phyloP scores from a whole-genome alignment of 30 jellyfish, hydroid and myxozoan genomes.

The Clytia hemisphaerica region DNA sequence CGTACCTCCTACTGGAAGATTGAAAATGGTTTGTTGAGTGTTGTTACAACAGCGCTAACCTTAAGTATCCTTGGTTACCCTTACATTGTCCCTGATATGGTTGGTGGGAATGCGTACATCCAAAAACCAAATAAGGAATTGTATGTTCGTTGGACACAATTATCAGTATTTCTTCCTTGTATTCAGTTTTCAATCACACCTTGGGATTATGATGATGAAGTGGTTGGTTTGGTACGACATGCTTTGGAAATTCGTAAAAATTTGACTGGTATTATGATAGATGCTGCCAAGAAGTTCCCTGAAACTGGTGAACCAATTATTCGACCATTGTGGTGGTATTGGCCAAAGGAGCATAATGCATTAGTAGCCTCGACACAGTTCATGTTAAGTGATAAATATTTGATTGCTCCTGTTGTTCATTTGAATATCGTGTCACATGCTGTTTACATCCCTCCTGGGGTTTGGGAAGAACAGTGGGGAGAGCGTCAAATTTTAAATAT shows the following conservation, averaged over 20 bases:
- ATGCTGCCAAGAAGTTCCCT: constrained; percentile 48
- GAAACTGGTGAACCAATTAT: constrained; percentile 55
- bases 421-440: constrained; percentile 32
- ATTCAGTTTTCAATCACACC: constrained; percentile 91
- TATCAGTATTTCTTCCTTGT: constrained; percentile 71
- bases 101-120: constrained; percentile 80
- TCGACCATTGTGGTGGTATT: constrained; percentile 93
- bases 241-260: constrained; percentile 49
- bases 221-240: constrained; percentile 29
- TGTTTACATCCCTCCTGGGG: constrained; percentile 57
- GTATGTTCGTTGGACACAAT: constrained; percentile 86
- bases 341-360: constrained; percentile 60
- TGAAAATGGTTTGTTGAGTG: constrained; percentile 84
- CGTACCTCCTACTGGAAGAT: constrained; percentile 72
- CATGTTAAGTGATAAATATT: constrained; percentile 61
- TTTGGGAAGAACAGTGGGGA: constrained; percentile 85
- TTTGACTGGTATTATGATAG: constrained; percentile 32
- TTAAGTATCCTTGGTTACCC: constrained; percentile 88
- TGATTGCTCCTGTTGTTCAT: constrained; percentile 77
- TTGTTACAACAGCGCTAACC: constrained; percentile 76
- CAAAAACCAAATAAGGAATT: constrained; percentile 70
- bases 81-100: constrained; percentile 87
- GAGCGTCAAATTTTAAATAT: constrained; percentile 13
- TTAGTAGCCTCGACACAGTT: constrained; percentile 47
- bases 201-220: constrained; percentile 85